Evolutionary conservation across 2,797 vertebrate species (phyloP), one percentile per base, ranked within the genome.

Genomic region (Myripristis jacobus): DNA sequence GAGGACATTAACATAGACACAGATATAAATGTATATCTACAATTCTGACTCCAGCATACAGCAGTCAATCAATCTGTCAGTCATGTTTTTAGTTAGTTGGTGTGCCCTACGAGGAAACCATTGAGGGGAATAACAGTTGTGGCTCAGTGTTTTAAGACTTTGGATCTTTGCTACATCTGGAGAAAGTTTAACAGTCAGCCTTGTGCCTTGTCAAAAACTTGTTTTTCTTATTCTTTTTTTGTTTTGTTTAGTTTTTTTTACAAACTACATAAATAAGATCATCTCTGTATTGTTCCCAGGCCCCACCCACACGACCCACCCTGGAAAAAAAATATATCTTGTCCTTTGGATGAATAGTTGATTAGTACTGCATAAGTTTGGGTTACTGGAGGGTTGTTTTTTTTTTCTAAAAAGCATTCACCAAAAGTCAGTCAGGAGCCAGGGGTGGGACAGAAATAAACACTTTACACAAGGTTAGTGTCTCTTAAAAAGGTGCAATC

Each of bases 121-220:
- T 75, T 56, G 73, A 61, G 74, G 80, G 79, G 79, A 84, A 47
- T 18, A 48, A 87, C 70, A 75, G 79, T 85, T 82, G 87, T 92
- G 91, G 91, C 89, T 92, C 89, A 89, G 88, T 87, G 83, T 89
- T 87, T 85, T 79, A 91, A 90, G 85, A 92, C 90, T 92, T 92
- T 93, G 90, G 90, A 92, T 92, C 78, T 79, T 87, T 91, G 92
- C 92, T 92, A 93, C 91, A 92, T 92, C 83, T 89, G 84, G 73
- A 90, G 70, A 81, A 74, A 85, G 77, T 88, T 87, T 93, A 94
- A 94, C 91, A 94, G 91, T 93, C 91, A 86, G 75, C 67, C 70
- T 86, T 90, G 84, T 86, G 87, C 78, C 87, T 67, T 36, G 68
- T 88, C 81, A 89, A 88, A 90, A 91, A 83, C 9, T 6, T 76